Base-by-base conservation (phyloP, 2,113 vertebrate species). In the Calypte anna region DNA sequence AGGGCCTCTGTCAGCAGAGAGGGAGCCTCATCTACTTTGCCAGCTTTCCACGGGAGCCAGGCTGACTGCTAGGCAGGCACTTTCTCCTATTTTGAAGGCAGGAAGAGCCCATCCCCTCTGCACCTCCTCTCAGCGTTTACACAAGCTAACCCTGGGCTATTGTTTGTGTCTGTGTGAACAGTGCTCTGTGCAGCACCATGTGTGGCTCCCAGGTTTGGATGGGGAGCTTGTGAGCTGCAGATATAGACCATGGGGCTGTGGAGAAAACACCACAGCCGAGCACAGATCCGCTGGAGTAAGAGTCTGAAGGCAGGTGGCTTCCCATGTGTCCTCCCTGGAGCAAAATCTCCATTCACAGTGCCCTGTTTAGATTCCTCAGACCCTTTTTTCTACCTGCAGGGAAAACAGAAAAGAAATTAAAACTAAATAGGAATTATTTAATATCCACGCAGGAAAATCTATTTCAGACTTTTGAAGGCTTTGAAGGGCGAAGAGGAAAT, bases 41-140 rank as follows among this genome's bases (percentile, higher is more conserved):
- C 78, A 59, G 94, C 92, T 51, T 62, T 31, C 43, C 70, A 7
- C 3, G 77, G 24, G 38, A 63, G 55, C 23, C 73, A 2, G 54
- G 72, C 83, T 55, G 28, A 31, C 75, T 46, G 86, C 94, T 30
- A 54, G 54, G 67, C 88, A 91, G 82, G 94, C 83, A 33, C 75
- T 77, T 80, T 86, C 50, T 62, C 40, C 67, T n/a, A 33, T 12
- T 91, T 21, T 61, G 81, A 33, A 70, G 88, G 90, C 30, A n/a
- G 51, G n/a, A 51, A 43, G 72, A 88, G 72, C 94, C 14, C 54
- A 22, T 10, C 70, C 80, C 54, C 80, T 23, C 33, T 2, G 70
- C 76, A 30, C 48, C 53, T n/a, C 28, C 85, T 73, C 72, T 4
- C 70, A 62, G 2, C 4, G 30, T 53, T 82, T 73, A 10, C 28